A percentile compares a stretch with the other conserved stretches of the same genome.
Evolutionary conservation across 1,140 invertebrate genomes (phyloP).

Genomic region (Drosophila pruinosa): DNA sequence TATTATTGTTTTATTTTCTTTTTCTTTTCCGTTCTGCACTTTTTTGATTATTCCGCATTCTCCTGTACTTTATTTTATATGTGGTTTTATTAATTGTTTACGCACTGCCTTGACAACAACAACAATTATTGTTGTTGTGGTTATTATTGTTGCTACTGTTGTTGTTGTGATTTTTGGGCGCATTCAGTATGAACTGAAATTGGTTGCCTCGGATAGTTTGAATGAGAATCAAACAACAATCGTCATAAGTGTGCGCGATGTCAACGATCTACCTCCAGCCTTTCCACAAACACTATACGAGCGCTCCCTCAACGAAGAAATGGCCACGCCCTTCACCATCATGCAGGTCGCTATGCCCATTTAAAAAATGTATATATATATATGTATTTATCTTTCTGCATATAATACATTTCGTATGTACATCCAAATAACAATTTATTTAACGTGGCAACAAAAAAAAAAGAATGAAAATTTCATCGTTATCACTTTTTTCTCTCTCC

Average conservation of each 20-base stretch:
- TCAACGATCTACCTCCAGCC: constrained; percentile 92
- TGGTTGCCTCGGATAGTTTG: constrained; percentile 93
- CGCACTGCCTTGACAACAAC: constrained; percentile 8
- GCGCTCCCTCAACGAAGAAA: constrained; percentile 87
- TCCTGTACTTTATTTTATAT: constrained; percentile 39
- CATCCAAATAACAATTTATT: constrained; percentile 67
- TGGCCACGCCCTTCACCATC: constrained; percentile 85
- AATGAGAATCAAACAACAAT: constrained; percentile 92
- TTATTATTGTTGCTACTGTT: not conserved
- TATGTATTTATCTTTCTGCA: constrained; percentile 4
- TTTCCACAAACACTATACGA: constrained; percentile 89
- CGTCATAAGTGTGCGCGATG: constrained; percentile 89
- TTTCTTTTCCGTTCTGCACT: constrained; percentile 6
- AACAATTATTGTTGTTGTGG: constrained; percentile 35
- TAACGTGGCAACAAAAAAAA: constrained; percentile 39
- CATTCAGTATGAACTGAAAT: constrained; percentile 90
- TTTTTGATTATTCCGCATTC: constrained; percentile 16
- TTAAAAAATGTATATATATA: constrained; percentile 28
- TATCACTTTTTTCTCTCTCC: constrained; percentile 25
- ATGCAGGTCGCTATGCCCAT: constrained; percentile 85
- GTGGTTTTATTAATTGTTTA: constrained; percentile 54
- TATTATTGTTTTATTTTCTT: constrained; percentile 27
- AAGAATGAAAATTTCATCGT: constrained; percentile 18
- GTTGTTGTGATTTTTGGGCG: constrained; percentile 16
- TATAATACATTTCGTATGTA: constrained; percentile 19